Conservation (phyloP, 2,113 vertebrate genomes). For the Erinaceus europaeus region DNA sequence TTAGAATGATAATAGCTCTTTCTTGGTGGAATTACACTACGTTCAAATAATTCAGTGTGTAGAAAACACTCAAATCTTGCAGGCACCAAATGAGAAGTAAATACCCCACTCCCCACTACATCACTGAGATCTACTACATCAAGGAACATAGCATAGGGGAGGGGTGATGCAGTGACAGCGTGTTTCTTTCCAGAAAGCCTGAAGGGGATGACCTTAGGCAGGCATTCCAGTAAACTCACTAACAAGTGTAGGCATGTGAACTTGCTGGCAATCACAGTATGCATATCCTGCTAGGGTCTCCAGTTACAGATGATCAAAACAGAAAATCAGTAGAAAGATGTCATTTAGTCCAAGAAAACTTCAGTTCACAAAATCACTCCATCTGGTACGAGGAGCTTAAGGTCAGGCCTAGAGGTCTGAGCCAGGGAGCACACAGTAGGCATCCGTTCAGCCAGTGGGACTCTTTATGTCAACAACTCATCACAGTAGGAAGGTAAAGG, state of each 20-base stretch:
- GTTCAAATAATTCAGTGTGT: not conserved
- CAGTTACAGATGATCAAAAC: not conserved
- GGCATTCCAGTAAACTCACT: not conserved
- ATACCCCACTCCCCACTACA: not conserved
- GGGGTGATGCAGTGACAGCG: not conserved
- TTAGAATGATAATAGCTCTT: not conserved
- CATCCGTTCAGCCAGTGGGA: not conserved
- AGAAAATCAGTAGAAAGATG: not conserved
- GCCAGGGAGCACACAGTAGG: not conserved
- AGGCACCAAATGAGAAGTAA: not conserved
- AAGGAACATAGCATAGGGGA: not conserved
- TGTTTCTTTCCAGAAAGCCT: not conserved
- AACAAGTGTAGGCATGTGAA: not conserved
- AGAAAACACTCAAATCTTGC: not conserved
- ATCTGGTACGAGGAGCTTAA: not conserved
- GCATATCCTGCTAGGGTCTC: too few relatives aligned
- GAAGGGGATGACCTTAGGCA: not conserved
- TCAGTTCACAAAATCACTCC: not conserved
- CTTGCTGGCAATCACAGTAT: not conserved
- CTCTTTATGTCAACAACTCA: too few relatives aligned
- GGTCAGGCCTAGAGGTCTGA: not conserved
- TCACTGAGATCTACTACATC: not conserved
- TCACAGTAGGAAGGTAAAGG: too few relatives aligned
- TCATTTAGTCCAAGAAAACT: not conserved
- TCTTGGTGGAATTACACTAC: not conserved